phyloP scores from a whole-genome alignment of 2,888 invertebrate genomes.

The Apamea monoglypha region DNA sequence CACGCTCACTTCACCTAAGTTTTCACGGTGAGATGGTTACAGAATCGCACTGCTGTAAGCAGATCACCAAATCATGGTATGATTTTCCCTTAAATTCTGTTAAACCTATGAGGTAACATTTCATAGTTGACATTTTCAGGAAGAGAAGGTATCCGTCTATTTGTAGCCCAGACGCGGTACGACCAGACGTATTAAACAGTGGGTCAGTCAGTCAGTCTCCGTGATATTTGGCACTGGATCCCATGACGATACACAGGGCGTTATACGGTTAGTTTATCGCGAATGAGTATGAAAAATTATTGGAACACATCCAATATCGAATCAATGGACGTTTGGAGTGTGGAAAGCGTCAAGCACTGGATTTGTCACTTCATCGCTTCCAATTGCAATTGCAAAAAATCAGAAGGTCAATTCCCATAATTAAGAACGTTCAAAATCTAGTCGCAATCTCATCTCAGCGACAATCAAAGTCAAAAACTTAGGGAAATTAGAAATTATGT shows the following conservation, averaged over 20 bases:
- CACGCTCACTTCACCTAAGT: no score
- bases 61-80: not conserved
- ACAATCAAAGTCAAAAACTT: no score
- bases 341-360: slow-evolving; percentile 28
- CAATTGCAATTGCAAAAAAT: slow-evolving; percentile 35
- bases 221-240: slow-evolving; percentile 57
- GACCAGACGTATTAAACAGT: slow-evolving; percentile 48
- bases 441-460: not conserved
- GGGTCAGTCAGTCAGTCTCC: slow-evolving; percentile 59
- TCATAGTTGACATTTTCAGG: slow-evolving; percentile 27
- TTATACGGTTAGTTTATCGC: slow-evolving; percentile 47
- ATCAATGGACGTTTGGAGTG: slow-evolving; percentile 41
- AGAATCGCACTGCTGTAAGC: no score
- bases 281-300: slow-evolving; percentile 54
- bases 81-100: not conserved
- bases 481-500: not conserved
- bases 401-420: not conserved
- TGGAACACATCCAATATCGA: slow-evolving; percentile 59
- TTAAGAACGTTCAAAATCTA: not conserved
- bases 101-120: not conserved
- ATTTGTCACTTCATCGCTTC: slow-evolving; percentile 26
- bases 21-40: no score
- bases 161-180: slow-evolving; percentile 29
- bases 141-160: slow-evolving; percentile 36
- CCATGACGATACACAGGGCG: slow-evolving; percentile 44